Percentiles rank a stretch among this genome's conserved stretches.
Evolutionary conservation across 2,888 invertebrate genomes (phyloP).

Genomic region (Hirtodrosophila cameraria): DNA sequence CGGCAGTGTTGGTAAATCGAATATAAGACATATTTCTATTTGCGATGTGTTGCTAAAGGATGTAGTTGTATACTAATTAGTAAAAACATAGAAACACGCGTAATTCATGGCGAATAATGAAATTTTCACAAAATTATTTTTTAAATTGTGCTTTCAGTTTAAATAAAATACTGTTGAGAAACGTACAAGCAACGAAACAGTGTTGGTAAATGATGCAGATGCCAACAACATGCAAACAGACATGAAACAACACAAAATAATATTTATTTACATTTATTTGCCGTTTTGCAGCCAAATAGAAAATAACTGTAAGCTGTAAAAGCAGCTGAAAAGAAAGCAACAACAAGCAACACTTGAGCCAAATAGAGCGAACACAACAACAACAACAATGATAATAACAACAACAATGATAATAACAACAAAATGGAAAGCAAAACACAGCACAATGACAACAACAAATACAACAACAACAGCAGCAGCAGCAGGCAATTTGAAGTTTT

Average conservation of each 20-base stretch:
- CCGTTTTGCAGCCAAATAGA: constrained; percentile 32
- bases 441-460: constrained; percentile 1
- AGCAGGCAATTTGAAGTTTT: constrained; percentile 48
- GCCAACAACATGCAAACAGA: background rate
- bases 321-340: constrained; percentile 43
- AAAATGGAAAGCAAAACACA: constrained; percentile 51
- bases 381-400: constrained; percentile 21
- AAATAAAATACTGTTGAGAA: no score
- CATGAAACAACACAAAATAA: constrained; percentile 2
- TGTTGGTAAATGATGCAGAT: constrained; percentile 22
- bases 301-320: constrained; percentile 51
- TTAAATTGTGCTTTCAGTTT: no score
- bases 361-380: constrained; percentile 45
- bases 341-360: constrained; percentile 45
- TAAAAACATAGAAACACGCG: no score
- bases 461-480: constrained; percentile 22
- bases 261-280: constrained; percentile 48
- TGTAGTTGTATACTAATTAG: no score
- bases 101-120: no score
- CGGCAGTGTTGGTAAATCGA: no score
- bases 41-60: no score
- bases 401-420: constrained; percentile 34
- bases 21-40: no score
- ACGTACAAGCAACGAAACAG: no score
- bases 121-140: no score